Conservation (phyloP, 2,888 invertebrate species). For the Drosophila testacea region DNA sequence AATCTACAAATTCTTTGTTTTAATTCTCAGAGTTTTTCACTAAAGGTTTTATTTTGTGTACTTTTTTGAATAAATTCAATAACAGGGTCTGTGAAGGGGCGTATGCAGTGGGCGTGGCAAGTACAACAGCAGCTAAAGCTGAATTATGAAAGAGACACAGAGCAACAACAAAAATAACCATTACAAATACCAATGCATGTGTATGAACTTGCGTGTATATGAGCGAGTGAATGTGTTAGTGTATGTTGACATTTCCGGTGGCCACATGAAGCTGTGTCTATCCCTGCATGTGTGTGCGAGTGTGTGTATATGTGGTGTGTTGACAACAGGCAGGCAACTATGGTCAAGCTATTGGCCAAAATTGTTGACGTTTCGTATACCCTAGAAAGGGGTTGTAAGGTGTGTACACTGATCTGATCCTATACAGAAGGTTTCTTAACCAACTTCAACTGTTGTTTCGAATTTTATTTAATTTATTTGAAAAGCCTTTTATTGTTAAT, state of each 20-base stretch:
- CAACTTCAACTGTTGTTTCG: background rate
- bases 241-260: slow-evolving; percentile 60
- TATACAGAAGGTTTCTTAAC: background rate
- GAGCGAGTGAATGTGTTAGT: slow-evolving; percentile 9
- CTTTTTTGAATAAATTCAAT: slow-evolving; percentile 52
- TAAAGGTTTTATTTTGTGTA: slow-evolving; percentile 33
- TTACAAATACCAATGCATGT: slow-evolving; percentile 24
- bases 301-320: slow-evolving; percentile 41
- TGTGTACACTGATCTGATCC: background rate
- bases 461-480: no score
- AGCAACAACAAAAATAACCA: slow-evolving; percentile 6
- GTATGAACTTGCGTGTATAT: background rate
- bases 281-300: slow-evolving; percentile 9
- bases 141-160: slow-evolving; percentile 67
- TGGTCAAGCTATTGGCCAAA: slow-evolving; percentile 61
- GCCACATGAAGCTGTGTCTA: slow-evolving; percentile 47
- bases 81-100: slow-evolving; percentile 20
- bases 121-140: slow-evolving; percentile 60
- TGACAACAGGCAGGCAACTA: slow-evolving; percentile 60
- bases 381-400: slow-evolving; percentile 10
- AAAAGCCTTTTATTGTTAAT: no score
- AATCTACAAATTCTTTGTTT: slow-evolving; percentile 32
- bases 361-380: slow-evolving; percentile 56
- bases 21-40: slow-evolving; percentile 27
- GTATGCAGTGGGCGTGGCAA: slow-evolving; percentile 45